A percentile compares a stretch with the other conserved stretches of the same genome.
These are phyloP conservation scores for Hippocampus guttulatus DNA, from an alignment of 2,113 vertebrate genomes.

Conservation along the genomic window DNA sequence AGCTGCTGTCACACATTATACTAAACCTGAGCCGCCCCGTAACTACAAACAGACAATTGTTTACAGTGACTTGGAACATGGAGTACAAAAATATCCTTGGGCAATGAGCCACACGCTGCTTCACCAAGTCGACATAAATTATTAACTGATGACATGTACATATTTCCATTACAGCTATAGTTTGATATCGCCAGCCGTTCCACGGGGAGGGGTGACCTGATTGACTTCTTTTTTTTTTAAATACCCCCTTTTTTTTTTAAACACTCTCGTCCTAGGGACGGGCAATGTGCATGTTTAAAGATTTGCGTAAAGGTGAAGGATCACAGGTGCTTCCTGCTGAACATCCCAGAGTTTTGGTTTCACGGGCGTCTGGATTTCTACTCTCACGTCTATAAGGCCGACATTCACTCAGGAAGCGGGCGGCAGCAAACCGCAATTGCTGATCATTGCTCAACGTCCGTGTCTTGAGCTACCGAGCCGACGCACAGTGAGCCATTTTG, in stretches of 20 bases:
- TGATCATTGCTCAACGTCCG: constrained; percentile 11
- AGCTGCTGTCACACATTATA: background rate
- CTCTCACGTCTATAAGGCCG: constrained; percentile 33
- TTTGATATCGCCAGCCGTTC: background rate
- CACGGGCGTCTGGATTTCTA: constrained; percentile 52
- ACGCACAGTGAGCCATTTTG: constrained; percentile 5
- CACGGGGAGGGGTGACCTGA: background rate
- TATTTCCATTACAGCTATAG: background rate
- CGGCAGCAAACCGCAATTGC: constrained; percentile 19
- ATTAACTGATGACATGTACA: background rate
- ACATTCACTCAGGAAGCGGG: constrained; percentile 33
- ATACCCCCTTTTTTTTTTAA: no score
- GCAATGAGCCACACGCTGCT: background rate
- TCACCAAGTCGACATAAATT: background rate
- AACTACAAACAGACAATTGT: background rate
- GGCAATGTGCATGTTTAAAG: background rate
- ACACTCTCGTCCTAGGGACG: constrained; percentile 3
- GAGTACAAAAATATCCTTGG: background rate
- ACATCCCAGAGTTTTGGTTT: constrained; percentile 39
- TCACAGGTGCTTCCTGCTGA: constrained; percentile 52
- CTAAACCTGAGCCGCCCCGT: background rate
- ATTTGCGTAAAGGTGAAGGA: constrained; percentile 35
- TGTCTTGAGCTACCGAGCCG: constrained; percentile 8
- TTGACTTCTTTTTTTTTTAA: background rate
- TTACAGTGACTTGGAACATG: background rate